Evolutionary conservation across 2,113 vertebrate genomes (phyloP).

Genomic region (Copsychus sechellarum): DNA sequence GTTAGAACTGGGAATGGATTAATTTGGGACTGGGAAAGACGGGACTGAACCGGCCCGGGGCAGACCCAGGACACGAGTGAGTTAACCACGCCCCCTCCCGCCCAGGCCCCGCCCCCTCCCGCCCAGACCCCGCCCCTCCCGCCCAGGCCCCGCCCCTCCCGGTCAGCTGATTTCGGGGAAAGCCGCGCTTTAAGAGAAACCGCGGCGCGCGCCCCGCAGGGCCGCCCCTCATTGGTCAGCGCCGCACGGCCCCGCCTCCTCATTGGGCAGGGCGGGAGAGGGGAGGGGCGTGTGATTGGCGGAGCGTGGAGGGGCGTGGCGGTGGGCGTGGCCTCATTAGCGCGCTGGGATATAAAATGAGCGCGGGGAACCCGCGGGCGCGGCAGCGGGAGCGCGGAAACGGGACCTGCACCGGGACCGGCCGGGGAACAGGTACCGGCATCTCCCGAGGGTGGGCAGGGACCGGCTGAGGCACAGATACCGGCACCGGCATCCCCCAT

Average conservation of each 20-base stretch:
- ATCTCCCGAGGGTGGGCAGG: too few relatives aligned
- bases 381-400: neutral
- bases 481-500: too few relatives aligned
- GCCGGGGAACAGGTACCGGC: accelerated
- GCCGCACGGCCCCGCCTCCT: accelerated
- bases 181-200: neutral
- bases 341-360: accelerated
- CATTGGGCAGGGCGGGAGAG: neutral
- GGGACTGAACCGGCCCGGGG: accelerated
- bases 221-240: neutral
- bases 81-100: accelerated
- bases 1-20: neutral
- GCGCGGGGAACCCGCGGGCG: accelerated
- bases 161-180: constrained; percentile 19
- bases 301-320: accelerated
- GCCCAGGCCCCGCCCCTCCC: accelerated
- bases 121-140: too few relatives aligned
- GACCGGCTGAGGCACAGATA: accelerated
- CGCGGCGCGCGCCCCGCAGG: accelerated
- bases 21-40: too few relatives aligned
- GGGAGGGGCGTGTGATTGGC: accelerated
- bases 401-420: accelerated
- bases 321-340: accelerated
- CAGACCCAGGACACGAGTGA: too few relatives aligned
- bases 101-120: too few relatives aligned